Percentiles rank a stretch among this genome's conserved stretches.
phyloP scores from a whole-genome alignment of 2,113 vertebrate genomes.

The Stegastes partitus region DNA sequence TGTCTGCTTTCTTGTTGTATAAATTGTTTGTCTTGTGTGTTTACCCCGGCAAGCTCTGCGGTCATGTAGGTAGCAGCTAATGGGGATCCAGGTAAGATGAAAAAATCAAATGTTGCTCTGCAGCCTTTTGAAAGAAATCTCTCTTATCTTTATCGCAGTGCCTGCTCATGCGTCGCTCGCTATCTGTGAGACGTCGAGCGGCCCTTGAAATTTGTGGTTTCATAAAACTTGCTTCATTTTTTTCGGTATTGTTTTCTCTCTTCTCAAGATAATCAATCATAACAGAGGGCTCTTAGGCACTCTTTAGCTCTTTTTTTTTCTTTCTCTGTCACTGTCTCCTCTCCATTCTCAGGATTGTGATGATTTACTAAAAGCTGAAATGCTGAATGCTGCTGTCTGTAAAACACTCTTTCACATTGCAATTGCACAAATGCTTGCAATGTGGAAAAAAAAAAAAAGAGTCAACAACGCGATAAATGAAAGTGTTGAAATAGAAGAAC shows the following conservation, averaged over 20 bases:
- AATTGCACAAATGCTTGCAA: slow-evolving; percentile 3
- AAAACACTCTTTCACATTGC: neutral
- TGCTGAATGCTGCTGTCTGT: slow-evolving; percentile 14
- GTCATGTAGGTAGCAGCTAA: slow-evolving; percentile 40
- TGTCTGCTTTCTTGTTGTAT: neutral
- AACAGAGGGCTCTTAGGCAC: neutral
- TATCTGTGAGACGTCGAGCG: slow-evolving; percentile 7
- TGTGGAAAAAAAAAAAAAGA: neutral
- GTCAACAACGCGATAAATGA: neutral
- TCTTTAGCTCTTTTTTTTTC: neutral
- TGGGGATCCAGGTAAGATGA: slow-evolving; percentile 51
- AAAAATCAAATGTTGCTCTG: slow-evolving; percentile 17
- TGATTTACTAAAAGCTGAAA: slow-evolving; percentile 3
- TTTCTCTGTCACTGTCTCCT: neutral
- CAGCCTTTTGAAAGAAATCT: slow-evolving; percentile 9
- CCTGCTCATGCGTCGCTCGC: neutral
- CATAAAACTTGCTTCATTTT: slow-evolving; percentile 23
- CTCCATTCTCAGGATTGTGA: slow-evolving; percentile 7
- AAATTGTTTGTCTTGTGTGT: slow-evolving; percentile 9
- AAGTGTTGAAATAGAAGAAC: slow-evolving; percentile 1
- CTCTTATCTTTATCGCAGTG: slow-evolving; percentile 33
- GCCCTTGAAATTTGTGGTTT: slow-evolving; percentile 45
- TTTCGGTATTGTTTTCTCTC: slow-evolving; percentile 1
- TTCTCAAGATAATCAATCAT: slow-evolving; percentile 25
- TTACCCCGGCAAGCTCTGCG: slow-evolving; percentile 1